These are phyloP conservation scores for Apostichopus leukothele DNA, from an alignment of 53 echinoderm and acorn worm species.

Conservation along the genomic window DNA sequence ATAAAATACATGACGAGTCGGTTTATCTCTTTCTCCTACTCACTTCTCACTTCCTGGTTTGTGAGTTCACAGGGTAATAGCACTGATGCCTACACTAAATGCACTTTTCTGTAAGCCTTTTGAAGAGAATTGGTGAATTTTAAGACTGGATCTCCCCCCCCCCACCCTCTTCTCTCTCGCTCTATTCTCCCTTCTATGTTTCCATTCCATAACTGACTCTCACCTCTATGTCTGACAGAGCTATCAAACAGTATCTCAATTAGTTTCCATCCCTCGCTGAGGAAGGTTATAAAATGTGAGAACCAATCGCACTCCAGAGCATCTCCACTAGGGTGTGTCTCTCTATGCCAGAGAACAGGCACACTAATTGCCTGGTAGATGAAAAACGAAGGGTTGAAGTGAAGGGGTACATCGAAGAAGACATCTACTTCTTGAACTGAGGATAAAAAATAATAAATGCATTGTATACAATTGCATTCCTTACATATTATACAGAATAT, in stretches of 20 bases:
- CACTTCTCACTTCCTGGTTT: too few relatives aligned
- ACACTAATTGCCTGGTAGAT: slow-evolving; percentile 85
- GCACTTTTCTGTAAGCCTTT: too few relatives aligned
- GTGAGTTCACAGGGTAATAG: too few relatives aligned
- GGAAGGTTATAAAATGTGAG: slow-evolving; percentile 63
- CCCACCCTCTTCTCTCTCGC: too few relatives aligned
- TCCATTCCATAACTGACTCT: background rate
- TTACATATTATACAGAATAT: too few relatives aligned
- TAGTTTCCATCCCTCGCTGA: slow-evolving; percentile 88
- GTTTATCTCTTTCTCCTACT: too few relatives aligned
- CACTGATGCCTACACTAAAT: too few relatives aligned
- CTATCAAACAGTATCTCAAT: slow-evolving; percentile 84
- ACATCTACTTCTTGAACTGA: slow-evolving; percentile 85
- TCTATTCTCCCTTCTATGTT: too few relatives aligned
- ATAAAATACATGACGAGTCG: too few relatives aligned
- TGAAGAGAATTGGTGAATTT: too few relatives aligned
- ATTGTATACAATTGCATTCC: too few relatives aligned
- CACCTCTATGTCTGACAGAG: slow-evolving; percentile 58
- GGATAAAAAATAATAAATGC: background rate
- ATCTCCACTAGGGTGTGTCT: slow-evolving; percentile 45
- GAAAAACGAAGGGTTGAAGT: slow-evolving; percentile 69
- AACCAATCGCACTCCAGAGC: slow-evolving; percentile 58
- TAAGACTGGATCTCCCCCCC: too few relatives aligned
- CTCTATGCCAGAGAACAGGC: slow-evolving; percentile 56
- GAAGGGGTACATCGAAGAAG: slow-evolving; percentile 81